Evolutionary conservation across 1,140 invertebrate genomes (phyloP).

Genomic region (Phthorimaea operculella): DNA sequence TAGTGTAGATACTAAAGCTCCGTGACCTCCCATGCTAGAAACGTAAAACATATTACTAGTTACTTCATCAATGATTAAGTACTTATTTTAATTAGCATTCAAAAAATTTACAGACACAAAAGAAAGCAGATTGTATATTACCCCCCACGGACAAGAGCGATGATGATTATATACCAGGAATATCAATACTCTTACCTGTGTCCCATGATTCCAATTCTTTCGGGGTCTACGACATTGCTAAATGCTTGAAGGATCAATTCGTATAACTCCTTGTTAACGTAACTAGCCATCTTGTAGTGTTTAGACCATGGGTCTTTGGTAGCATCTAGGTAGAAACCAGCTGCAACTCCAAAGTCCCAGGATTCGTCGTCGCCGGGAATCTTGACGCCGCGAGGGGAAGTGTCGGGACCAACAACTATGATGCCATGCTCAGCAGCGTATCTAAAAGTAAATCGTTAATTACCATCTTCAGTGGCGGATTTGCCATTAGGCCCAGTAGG

Average conservation of each 20-base stretch:
- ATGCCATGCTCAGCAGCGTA: conserved; percentile 84
- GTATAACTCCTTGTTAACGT: conserved; percentile 92
- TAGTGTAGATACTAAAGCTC: conserved; percentile 90
- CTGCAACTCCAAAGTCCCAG: conserved; percentile 95
- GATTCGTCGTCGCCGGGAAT: conserved; percentile 90
- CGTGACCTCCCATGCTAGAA: conserved; percentile 96
- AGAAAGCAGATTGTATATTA: too few species aligned
- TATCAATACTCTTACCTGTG: conserved; percentile 79
- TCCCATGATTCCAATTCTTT: conserved; percentile 84
- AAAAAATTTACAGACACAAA: too few species aligned
- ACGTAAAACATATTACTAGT: conserved; percentile 7
- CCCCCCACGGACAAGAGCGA: too few species aligned
- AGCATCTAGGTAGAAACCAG: conserved; percentile 97
- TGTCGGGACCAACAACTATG: conserved; percentile 93
- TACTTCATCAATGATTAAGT: too few species aligned
- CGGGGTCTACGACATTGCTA: conserved; percentile 59
- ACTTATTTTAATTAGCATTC: too few species aligned
- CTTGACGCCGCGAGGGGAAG: conserved; percentile 91
- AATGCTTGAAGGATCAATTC: conserved; percentile 74
- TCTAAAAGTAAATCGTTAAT: conserved; percentile 33
- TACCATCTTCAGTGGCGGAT: too few species aligned
- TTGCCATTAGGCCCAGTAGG: too few species aligned
- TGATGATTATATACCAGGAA: too few species aligned
- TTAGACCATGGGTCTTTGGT: conserved; percentile 90
- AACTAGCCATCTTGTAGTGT: conserved; percentile 97